phyloP scores from a whole-genome alignment of 2,113 vertebrate genomes.

The Cyanoramphus novaezelandiae region DNA sequence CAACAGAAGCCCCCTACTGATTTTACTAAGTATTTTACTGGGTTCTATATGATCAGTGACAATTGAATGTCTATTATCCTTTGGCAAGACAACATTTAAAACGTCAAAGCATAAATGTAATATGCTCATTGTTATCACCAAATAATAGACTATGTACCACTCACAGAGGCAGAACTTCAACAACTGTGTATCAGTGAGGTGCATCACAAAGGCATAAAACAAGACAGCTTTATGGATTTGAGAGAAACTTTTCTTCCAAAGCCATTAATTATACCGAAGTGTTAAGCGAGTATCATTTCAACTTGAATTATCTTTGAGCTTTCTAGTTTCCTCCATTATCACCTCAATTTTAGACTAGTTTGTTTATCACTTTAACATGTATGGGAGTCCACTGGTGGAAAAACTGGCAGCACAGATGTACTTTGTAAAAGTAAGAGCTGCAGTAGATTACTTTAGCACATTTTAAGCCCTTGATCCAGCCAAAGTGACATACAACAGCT shows the following conservation, averaged over 20 bases:
- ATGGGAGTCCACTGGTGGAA: background rate
- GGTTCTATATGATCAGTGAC: background rate
- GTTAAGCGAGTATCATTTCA: background rate
- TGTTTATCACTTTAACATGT: background rate
- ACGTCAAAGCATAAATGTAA: background rate
- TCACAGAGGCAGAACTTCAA: background rate
- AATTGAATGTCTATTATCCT: background rate
- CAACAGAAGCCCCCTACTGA: background rate
- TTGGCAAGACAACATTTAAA: background rate
- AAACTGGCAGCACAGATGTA: slow-evolving; percentile 46
- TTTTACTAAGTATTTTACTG: background rate
- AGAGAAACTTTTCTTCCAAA: background rate
- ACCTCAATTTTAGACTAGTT: slow-evolving; percentile 35
- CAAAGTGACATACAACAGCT: slow-evolving; percentile 57
- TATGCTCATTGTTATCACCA: background rate
- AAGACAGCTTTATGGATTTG: background rate
- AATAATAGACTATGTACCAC: background rate
- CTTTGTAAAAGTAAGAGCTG: slow-evolving; percentile 29
- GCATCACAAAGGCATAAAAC: background rate
- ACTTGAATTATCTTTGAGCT: background rate
- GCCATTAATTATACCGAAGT: slow-evolving; percentile 9
- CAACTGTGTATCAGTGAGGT: background rate
- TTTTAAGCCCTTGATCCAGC: slow-evolving; percentile 45
- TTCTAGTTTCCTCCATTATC: slow-evolving; percentile 21
- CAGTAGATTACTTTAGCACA: slow-evolving; percentile 8